Percentiles rank a stretch among this genome's conserved stretches.
phyloP scores from a whole-genome alignment of 2,888 invertebrate genomes.

The Agonopterix alstromeriana region DNA sequence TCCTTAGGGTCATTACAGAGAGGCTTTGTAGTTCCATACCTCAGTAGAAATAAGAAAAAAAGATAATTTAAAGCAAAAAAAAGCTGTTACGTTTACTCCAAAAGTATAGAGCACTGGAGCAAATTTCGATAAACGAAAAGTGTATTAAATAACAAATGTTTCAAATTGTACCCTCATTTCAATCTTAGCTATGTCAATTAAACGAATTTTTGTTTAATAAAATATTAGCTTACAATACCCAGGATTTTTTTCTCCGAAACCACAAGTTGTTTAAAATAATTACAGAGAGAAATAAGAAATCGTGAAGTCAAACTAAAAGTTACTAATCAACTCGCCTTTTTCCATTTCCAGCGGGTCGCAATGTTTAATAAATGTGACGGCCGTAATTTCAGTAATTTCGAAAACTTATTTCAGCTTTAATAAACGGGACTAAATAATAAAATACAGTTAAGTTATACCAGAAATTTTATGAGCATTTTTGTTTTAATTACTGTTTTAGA shows the following conservation, averaged over 20 bases:
- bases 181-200: no score
- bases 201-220: no score
- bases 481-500: conserved; percentile 30
- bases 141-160: no score
- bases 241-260: not conserved
- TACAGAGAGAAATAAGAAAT: not conserved
- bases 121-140: no score
- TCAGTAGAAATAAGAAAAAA: no score
- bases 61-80: no score
- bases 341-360: not conserved
- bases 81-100: no score
- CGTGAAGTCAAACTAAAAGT: not conserved
- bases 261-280: not conserved
- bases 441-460: conserved; percentile 16
- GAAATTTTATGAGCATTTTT: conserved; percentile 32
- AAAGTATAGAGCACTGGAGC: no score
- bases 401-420: conserved; percentile 6
- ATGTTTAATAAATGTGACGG: not conserved
- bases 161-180: no score
- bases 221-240: no score
- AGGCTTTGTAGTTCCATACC: no score
- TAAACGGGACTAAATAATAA: conserved; percentile 20
- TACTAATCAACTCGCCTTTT: not conserved
- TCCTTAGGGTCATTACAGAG: no score
- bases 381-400: not conserved